Base-by-base conservation (phyloP, 1,140 invertebrate genomes). In the Ostrea denselamellosa region DNA sequence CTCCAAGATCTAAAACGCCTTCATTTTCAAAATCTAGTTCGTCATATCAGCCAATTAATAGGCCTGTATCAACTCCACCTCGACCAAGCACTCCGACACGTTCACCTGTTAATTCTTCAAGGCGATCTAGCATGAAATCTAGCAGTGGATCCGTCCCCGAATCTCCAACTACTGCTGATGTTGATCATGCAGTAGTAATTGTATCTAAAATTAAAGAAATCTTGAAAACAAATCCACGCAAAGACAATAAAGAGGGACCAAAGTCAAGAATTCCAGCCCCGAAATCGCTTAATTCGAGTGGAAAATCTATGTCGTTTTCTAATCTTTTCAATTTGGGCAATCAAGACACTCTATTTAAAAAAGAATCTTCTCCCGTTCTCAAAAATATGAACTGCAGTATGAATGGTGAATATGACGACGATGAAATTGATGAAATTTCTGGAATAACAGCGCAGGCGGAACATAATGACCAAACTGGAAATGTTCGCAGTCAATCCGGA, bases 131-230 rank as follows among this genome's bases (percentile, higher is more conserved):
- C 34, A 86, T 89, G 12, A 88, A 86, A 53, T 89, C 89, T 19
- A 91, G 89, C 10, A 89, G 90, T 8, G 88, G 86, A n/a, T 86
- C 71, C 5, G 83, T 85, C 17, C 68, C 87, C 2, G 54, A 53
- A 34, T 84, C 84, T n/a, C 25, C 84, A 8, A 85, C 52, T 56
- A 65, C 54, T 17, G 54, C 85, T 19, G 77, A 44, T 54, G 44
- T 83, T 9, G 89, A 90, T 56, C 90, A 90, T 71, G 90, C 91
- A 7, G 87, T 83, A 19, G 89, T 90, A 52, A 77, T 93, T 65
- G 89, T 93, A 19, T 91, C 90, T 28, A 93, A 93, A 90, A 91
- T 93, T 25, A 93, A 93, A 86, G 92, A 93, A 88, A 91, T 93
- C 77, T 88, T 93, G 14, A 91, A 93, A 87, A 89, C 92, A 17